phyloP scores from a whole-genome alignment of 1,140 invertebrate species.

The Heliothis subflexa region DNA sequence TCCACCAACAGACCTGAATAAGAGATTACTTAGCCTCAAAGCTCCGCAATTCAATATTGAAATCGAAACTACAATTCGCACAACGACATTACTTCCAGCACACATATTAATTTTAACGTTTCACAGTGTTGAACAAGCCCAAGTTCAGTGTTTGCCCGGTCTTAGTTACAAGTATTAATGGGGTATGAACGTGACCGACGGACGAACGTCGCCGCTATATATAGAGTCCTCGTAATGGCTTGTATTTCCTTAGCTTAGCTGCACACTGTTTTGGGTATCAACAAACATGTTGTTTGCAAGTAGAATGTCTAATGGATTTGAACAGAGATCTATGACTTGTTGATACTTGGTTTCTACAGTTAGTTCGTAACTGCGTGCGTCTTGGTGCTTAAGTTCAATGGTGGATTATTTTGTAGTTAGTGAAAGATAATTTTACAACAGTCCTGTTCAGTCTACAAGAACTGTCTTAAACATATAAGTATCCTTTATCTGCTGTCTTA shows the following conservation, averaged over 20 bases:
- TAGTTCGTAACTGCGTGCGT: neutral
- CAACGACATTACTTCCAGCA: neutral
- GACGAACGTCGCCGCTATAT: constrained; percentile 60
- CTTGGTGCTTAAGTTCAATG: neutral
- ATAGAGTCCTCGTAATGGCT: constrained; percentile 62
- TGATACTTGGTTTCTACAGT: neutral
- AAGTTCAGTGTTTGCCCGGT: constrained; percentile 50
- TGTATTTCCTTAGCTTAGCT: constrained; percentile 59
- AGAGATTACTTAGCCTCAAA: too few relatives aligned
- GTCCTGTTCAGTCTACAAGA: too few relatives aligned
- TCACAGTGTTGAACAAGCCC: constrained; percentile 37
- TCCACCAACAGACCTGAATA: too few relatives aligned
- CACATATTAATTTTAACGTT: constrained; percentile 35
- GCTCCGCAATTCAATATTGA: constrained; percentile 7
- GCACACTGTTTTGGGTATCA: constrained; percentile 39
- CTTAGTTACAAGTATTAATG: constrained; percentile 67
- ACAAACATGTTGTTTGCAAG: constrained; percentile 35
- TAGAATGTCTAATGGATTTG: constrained; percentile 19
- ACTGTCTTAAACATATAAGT: too few relatives aligned
- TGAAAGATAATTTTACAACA: too few relatives aligned
- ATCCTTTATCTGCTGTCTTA: too few relatives aligned
- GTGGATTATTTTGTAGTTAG: too few relatives aligned
- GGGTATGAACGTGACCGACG: constrained; percentile 63
- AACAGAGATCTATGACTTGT: constrained; percentile 2
- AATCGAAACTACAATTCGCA: constrained; percentile 22